Evolutionary conservation across 2,888 invertebrate species (phyloP).

Genomic region (Philopedon plagiatum): DNA sequence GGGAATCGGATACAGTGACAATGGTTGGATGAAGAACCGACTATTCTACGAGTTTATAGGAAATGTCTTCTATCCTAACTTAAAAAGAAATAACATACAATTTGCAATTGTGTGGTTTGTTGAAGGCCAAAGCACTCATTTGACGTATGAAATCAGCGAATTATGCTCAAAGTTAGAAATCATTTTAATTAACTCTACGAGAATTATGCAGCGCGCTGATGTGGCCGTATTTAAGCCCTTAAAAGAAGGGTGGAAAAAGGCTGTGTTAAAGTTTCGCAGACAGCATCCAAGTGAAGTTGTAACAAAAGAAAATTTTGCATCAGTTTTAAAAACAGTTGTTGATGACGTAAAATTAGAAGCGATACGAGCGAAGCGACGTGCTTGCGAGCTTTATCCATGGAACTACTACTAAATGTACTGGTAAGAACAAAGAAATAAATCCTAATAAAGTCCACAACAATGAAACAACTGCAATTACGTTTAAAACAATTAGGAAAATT

Average conservation of each 20-base stretch:
- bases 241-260: constrained; percentile 53
- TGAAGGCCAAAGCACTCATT: constrained; percentile 42
- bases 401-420: constrained; percentile 3
- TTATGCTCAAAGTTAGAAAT: constrained; percentile 48
- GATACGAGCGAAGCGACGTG: constrained; percentile 6
- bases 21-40: constrained; percentile 50
- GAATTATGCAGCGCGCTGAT: constrained; percentile 52
- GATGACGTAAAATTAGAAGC: background rate
- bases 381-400: constrained; percentile 15
- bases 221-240: constrained; percentile 56
- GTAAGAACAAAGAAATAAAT: background rate
- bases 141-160: constrained; percentile 34
- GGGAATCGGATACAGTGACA: constrained; percentile 37
- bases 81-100: constrained; percentile 24
- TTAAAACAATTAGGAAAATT: background rate
- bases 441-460: background rate
- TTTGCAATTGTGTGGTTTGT: constrained; percentile 42
- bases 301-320: constrained; percentile 20
- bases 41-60: constrained; percentile 45
- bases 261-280: constrained; percentile 16
- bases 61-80: constrained; percentile 36
- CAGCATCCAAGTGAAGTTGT: constrained; percentile 7
- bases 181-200: constrained; percentile 57
- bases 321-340: constrained; percentile 3
- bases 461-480: background rate